Base-by-base conservation (phyloP, 1,140 invertebrate species). In the Zaprionus kolodkinae region DNA sequence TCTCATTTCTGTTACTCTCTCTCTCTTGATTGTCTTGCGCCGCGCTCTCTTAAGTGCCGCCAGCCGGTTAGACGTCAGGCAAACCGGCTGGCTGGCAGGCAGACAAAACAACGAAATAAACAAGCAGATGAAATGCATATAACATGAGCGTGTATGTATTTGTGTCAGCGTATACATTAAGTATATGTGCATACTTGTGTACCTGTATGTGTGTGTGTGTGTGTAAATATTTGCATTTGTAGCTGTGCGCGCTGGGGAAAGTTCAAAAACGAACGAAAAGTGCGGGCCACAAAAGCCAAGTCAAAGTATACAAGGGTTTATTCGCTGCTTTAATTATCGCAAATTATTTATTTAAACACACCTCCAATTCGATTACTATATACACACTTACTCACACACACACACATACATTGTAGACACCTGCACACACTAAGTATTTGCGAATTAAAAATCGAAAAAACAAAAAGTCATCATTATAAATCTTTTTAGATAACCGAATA, bases 91-190 rank as follows among this genome's bases (percentile, higher is more conserved):
- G 81, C 76, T n/a, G 63, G 38, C 12, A 68, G 62, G 70, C 66
- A 79, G 70, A 66, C 65, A 87, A 71, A 87, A 71, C 56, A 64
- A 73, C 56, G 61, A 62, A 72, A 64, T 50, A 66, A 72, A 76
- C 73, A 72, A 66, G 62, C 69, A 78, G 70, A 83, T 67, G 73
- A 87, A 88, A 57, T 87, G 80, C 80, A 87, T 78, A 80, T 64
- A 88, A 86, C 68, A 74, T 78, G 80, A 45, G 59, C 48, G 55
- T 78, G 77, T 27, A 74, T 62, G 59, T 50, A 52, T 71, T n/a
- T 54, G 30, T 48, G 55, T 11, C 25, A 54, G 33, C 25, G 36
- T 52, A n/a, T 55, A 7, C 7, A 55, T n/a, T 25, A n/a, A 13
- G 25, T 25, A 55, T 21, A 57, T 36, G 15, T 45, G 61, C 33